A percentile compares a stretch with the other conserved stretches of the same genome.
Evolutionary conservation across 2,888 invertebrate species (phyloP).

Genomic region (Horisme vitalbata): DNA sequence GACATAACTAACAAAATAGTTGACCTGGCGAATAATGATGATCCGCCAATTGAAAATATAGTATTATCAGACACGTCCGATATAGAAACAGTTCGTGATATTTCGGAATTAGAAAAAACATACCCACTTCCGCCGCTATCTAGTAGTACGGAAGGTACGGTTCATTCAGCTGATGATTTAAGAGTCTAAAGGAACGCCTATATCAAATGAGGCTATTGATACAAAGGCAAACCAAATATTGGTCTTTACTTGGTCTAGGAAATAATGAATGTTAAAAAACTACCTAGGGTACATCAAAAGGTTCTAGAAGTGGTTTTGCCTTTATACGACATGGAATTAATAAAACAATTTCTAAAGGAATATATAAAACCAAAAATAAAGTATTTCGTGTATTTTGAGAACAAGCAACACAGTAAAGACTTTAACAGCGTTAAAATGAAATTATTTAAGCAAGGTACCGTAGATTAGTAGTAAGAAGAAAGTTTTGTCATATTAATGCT

Average conservation of each 20-base stretch:
- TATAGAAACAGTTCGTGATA: background rate
- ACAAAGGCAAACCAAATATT: constrained; percentile 43
- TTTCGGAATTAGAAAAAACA: too few species aligned
- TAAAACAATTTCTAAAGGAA: constrained; percentile 38
- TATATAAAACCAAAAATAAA: constrained; percentile 32
- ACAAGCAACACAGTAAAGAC: background rate
- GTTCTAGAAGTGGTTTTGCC: constrained; percentile 38
- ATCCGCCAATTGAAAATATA: too few species aligned
- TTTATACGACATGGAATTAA: constrained; percentile 23
- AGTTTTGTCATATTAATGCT: too few species aligned
- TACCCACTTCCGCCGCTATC: background rate
- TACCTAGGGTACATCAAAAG: constrained; percentile 34
- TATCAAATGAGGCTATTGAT: constrained; percentile 40
- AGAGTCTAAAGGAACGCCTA: constrained; percentile 32
- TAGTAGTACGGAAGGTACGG: background rate
- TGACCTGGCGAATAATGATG: background rate
- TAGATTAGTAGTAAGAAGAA: background rate
- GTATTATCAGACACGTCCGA: too few species aligned
- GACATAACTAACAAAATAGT: constrained; percentile 3
- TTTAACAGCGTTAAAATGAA: background rate
- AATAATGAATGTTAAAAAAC: constrained; percentile 32
- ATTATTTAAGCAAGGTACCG: background rate
- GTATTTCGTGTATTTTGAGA: constrained; percentile 28
- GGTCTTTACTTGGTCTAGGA: constrained; percentile 29
- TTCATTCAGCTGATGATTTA: background rate